phyloP scores from a whole-genome alignment of 64 coral and sea anemone species.

The Dendrophyllia cribrosa region DNA sequence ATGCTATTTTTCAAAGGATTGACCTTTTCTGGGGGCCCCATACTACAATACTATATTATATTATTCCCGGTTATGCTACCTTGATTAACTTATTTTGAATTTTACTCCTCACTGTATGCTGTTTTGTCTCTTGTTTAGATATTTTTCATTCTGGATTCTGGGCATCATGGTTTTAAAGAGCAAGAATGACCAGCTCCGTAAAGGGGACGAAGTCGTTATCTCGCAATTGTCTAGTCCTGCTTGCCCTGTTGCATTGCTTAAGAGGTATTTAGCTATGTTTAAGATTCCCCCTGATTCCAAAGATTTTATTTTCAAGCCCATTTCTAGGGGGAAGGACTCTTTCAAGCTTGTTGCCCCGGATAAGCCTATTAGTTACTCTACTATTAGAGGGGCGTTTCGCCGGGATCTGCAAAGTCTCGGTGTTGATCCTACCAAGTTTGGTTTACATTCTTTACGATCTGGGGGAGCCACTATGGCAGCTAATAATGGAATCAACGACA shows the following conservation, averaged over 20 bases:
- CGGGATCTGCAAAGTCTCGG: neutral
- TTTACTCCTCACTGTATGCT: neutral
- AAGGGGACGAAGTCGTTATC: conserved; percentile 26
- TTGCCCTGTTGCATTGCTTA: conserved; percentile 27
- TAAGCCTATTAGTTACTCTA: too few species aligned
- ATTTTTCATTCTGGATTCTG: conserved; percentile 24
- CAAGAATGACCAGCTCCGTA: conserved; percentile 45
- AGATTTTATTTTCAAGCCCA: too few species aligned
- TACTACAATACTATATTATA: neutral
- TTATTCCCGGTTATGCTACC: neutral
- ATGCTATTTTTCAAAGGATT: neutral
- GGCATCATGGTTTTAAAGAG: conserved; percentile 9
- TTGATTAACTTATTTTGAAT: neutral
- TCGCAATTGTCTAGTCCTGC: neutral
- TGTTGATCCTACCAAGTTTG: neutral
- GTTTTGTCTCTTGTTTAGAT: neutral
- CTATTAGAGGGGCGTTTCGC: too few species aligned
- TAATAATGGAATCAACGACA: conserved; percentile 7
- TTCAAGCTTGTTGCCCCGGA: too few species aligned
- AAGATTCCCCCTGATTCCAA: neutral
- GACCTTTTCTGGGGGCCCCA: neutral
- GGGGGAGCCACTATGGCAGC: conserved; percentile 37
- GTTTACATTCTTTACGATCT: neutral
- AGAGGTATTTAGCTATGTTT: conserved; percentile 34
- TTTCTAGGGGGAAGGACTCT: too few species aligned